Base-by-base conservation (phyloP, 2,113 vertebrate species). In the Cyphomyrus plagiostoma region DNA sequence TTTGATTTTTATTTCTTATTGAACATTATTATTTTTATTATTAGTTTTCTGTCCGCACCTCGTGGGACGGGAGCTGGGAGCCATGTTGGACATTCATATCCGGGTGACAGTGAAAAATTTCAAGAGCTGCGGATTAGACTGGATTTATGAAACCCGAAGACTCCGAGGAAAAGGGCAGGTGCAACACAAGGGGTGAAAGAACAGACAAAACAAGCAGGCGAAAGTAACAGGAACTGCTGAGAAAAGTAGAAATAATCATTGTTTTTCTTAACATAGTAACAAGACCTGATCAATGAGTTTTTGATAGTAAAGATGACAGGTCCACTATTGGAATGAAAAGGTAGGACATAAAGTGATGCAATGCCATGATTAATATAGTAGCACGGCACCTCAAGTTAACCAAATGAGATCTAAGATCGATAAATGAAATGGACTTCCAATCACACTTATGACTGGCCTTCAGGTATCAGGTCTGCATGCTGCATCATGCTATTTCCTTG, bases 11-110 rank as follows among this genome's bases (percentile, higher is more conserved):
- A 87, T 87, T 35, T 87, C 50, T 87, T 87, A 88, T 56, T 88
- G 87, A 66, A 88, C 87, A 88, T 88, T 62, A 66, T 88, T 88
- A 62, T 58, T 88, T 88, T 88, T 88, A 58, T 88, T 88, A 88
- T 88, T 88, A 88, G 87, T 88, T 88, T 88, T 88, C 87, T 1
- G 35, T 62, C 87, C 35, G 21, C 19, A 88, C 56, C 87, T 88
- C 53, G 3, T 62, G 87, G 87, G 87, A 66, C 17, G 35, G 35
- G 87, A 62, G 87, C 56, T 30, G 56, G 42, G 23, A 62, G 17
- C 35, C 30, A n/a, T 56, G 35, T 66, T 19, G 35, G 21, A 62
- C 21, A 56, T 66, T 58, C 87, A 62, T 88, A 88, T 87, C 85
- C 50, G 87, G 56, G 87, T 88, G 56, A 62, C 56, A 66, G 56